These are phyloP conservation scores for Apostichopus japonicus DNA, from an alignment of 35 echinoderm and acorn worm species.

Conservation along the genomic window DNA sequence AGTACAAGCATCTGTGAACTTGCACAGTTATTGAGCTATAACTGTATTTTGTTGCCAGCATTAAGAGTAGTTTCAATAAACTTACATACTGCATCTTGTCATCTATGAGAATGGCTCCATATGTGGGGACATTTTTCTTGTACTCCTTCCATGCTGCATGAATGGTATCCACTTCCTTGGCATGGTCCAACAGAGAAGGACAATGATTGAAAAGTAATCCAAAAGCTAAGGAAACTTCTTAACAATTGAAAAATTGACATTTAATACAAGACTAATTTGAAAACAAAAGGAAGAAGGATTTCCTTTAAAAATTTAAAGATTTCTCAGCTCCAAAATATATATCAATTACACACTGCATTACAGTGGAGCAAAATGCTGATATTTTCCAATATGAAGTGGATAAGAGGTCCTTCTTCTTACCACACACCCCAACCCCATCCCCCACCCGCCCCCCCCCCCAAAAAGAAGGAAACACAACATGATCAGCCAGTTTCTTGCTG, in stretches of 20 bases:
- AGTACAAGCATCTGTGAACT: too few relatives aligned
- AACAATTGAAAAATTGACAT: neutral
- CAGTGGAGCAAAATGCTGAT: too few relatives aligned
- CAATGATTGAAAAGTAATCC: conserved; percentile 90
- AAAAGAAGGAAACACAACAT: too few relatives aligned
- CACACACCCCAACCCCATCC: too few relatives aligned
- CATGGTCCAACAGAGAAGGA: conserved; percentile 85
- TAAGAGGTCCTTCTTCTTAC: too few relatives aligned
- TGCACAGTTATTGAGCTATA: neutral
- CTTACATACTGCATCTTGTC: conserved; percentile 87
- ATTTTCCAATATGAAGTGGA: too few relatives aligned
- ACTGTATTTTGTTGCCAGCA: neutral
- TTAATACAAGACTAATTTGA: too few relatives aligned
- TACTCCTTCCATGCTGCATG: conserved; percentile 93
- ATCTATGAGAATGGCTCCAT: conserved; percentile 94
- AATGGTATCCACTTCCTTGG: conserved; percentile 62
- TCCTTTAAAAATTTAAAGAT: too few relatives aligned
- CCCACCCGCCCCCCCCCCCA: neutral
- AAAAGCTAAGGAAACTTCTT: conserved; percentile 67
- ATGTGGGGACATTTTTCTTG: conserved; percentile 98
- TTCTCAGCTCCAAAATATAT: too few relatives aligned
- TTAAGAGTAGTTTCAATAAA: neutral
- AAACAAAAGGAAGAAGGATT: too few relatives aligned
- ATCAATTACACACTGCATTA: too few relatives aligned
- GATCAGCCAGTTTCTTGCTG: too few relatives aligned